Evolutionary conservation across 2,113 vertebrate genomes (phyloP), one percentile per base, ranked within the genome.

Genomic region (Amblyornis subalaris): DNA sequence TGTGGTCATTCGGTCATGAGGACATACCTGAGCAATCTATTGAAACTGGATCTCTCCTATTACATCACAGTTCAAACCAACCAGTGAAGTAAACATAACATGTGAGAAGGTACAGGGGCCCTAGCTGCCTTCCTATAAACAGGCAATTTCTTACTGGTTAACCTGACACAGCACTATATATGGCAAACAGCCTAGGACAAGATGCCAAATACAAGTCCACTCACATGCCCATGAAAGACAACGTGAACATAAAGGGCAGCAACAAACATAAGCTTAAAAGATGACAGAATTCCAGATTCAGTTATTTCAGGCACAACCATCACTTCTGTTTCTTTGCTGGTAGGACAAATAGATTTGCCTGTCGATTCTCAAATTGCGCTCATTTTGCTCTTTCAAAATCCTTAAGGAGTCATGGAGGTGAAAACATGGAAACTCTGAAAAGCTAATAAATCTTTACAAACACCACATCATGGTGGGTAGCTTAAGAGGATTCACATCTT

Each of bases 191-290:
- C n/a, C 81, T 50, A 14, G 64, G 10, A 64, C 11, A 19, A 72
- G 36, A 10, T 15, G 8, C 2, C 4, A 0, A 47, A 38, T 47
- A 19, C 10, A 45, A 44, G 22, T 8, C 25, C 40, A 12, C 4
- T 14, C 28, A 28, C 0, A 3, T 47, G n/a, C 23, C 57, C 28
- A 20, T 38, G 4, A 7, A 45, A 77, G 47, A 69, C 0, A 0
- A 40, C 22, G 4, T 4, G 21, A 94, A 57, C 26, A 28, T 12
- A 35, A 89, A 85, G 6, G 7, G 5, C 25, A 86, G 12, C 15
- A 58, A 70, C 19, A 89, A 62, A 67, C 3, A 1, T 15, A 23
- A 42, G 5, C 81, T 58, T 92, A 51, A 54, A 53, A 67, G 20
- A n/a, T 7, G 22, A 35, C 2, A 67, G 42, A 89, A 82, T 53